A percentile compares a stretch with the other conserved stretches of the same genome.
Conservation (phyloP, 2,888 invertebrate species). For the Ochropleura plecta region DNA sequence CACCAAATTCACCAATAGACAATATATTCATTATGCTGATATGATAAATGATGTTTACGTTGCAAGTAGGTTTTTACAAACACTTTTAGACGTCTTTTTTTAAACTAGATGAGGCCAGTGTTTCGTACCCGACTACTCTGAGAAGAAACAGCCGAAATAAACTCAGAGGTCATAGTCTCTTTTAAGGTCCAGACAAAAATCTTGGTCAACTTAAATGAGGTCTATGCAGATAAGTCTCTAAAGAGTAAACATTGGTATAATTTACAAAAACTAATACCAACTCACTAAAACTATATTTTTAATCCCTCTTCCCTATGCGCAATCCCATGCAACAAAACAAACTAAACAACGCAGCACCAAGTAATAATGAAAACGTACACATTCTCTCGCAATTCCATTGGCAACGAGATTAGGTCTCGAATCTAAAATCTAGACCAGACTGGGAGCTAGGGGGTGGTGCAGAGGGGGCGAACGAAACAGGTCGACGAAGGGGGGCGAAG, state of each 20-base stretch:
- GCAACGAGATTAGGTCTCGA: constrained; percentile 80
- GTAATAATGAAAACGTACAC: constrained; percentile 61
- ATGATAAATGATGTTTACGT: too few relatives aligned
- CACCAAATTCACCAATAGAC: too few relatives aligned
- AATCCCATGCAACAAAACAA: constrained; percentile 17
- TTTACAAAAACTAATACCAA: neutral
- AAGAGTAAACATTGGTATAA: neutral
- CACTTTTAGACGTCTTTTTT: too few relatives aligned
- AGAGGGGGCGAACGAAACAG: constrained; percentile 64
- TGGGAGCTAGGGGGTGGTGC: constrained; percentile 60
- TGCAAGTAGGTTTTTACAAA: too few relatives aligned
- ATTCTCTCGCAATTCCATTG: constrained; percentile 68
- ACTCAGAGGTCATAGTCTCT: too few relatives aligned
- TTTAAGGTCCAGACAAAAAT: too few relatives aligned
- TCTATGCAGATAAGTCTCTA: too few relatives aligned
- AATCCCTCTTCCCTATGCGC: constrained; percentile 9
- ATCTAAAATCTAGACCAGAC: constrained; percentile 79
- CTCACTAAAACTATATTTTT: constrained; percentile 7
- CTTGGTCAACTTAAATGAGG: too few relatives aligned
- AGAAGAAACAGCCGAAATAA: too few relatives aligned
- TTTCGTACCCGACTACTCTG: too few relatives aligned
- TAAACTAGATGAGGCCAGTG: too few relatives aligned
- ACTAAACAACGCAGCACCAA: constrained; percentile 22
- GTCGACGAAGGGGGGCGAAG: constrained; percentile 53
- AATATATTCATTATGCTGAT: too few relatives aligned